These are phyloP conservation scores for Trilocha varians DNA, from an alignment of 2,888 invertebrate species.

Conservation along the genomic window DNA sequence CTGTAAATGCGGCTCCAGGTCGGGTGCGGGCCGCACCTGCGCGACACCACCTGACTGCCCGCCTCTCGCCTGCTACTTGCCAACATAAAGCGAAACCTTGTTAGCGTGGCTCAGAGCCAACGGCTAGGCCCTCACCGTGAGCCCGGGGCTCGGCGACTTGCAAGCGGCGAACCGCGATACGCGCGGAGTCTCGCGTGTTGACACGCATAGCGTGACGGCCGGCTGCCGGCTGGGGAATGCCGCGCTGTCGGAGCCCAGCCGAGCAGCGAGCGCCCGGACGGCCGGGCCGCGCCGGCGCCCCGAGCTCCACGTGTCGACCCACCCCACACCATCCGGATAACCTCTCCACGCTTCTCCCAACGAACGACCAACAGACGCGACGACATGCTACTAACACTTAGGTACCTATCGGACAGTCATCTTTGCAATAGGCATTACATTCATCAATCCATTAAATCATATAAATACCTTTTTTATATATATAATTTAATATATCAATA, in stretches of 20 bases:
- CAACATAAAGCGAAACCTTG: constrained; percentile 49
- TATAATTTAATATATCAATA: no score
- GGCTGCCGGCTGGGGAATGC: constrained; percentile 60
- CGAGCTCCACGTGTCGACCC: constrained; percentile 54
- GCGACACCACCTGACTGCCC: constrained; percentile 59
- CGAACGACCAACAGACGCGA: not conserved
- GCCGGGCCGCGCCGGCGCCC: constrained; percentile 64
- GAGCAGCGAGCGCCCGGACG: constrained; percentile 45
- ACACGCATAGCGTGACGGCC: constrained; percentile 52
- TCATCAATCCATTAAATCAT: not conserved
- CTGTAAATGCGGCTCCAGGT: constrained; percentile 53
- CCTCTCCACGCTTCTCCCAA: constrained; percentile 1
- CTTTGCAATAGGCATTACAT: no score
- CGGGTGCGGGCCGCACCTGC: constrained; percentile 61
- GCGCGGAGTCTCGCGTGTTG: constrained; percentile 38
- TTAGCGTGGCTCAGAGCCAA: constrained; percentile 54
- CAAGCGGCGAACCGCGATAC: constrained; percentile 48
- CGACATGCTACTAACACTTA: not conserved
- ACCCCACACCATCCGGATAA: constrained; percentile 36
- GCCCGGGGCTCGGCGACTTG: constrained; percentile 47
- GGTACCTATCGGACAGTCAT: not conserved
- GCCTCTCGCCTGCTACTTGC: constrained; percentile 47
- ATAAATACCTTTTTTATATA: no score
- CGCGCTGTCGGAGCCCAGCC: constrained; percentile 49
- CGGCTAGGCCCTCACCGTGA: constrained; percentile 54